Evolutionary conservation across 92 coral and sea anemone genomes (phyloP), one percentile per base, ranked within the genome.

Genomic region (Isaurus tuberculatus): DNA sequence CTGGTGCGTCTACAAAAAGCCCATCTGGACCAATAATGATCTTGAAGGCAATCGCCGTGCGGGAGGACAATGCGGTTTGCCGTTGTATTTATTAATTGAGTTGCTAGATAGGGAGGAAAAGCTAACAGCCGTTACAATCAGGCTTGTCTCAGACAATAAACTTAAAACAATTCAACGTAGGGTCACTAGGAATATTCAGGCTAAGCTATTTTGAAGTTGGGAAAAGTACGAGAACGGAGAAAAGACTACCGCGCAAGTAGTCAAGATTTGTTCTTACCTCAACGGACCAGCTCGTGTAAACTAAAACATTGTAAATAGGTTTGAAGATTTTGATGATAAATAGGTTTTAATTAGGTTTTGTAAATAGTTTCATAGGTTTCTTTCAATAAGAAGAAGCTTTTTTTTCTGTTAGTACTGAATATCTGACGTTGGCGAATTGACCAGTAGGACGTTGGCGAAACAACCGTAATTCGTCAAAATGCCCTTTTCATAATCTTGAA

Each of bases 11-110:
- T 27, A 4, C 44, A 46, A 65, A 26, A 26, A 48, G 32, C 42
- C 61, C 1, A 29, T 82, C 32, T 49, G 69, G 14, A 82, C 68
- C 27, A 82, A 82, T 25, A 69, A 44, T 70, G 78, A 82, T 13
- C 46, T 82, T n/a, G 86, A 82, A 26, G 79, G 64, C 2, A 83
- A 83, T 34, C 42, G 80, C 31, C 71, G 86, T 7, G 72, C 80
- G 23, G 17, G 55, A 8, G 86, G 80, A 64, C 57, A 32, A 20
- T 29, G 58, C 1, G 3, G 37, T 0, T 2, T 83, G 55, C 86
- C 57, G 13, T 83, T 70, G 10, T 71, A 83, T 17, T 34, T 20
- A 14, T 30, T 71, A 16, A 15, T 70, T 0, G 53, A 84, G 19
- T 28, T 83, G 3, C 60, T 84, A 13, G 68, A 84, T 15, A 10